Evolutionary conservation across 1,140 invertebrate genomes (phyloP).

Genomic region (Homalodisca vitripennis): DNA sequence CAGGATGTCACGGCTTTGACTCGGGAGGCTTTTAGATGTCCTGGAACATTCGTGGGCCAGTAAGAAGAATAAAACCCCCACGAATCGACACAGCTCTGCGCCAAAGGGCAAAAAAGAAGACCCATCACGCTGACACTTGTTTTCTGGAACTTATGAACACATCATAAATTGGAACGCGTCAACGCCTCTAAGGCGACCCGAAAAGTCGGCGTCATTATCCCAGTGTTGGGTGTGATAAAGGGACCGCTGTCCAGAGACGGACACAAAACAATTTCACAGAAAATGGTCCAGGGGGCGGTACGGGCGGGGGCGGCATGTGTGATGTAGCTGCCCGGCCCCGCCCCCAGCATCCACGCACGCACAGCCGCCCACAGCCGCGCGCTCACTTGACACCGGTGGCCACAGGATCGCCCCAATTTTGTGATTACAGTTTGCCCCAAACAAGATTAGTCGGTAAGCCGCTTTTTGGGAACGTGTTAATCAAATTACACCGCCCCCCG

Average conservation of each 20-base stretch:
- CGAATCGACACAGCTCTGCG: too few relatives aligned
- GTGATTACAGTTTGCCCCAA: slow-evolving; percentile 11
- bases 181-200: background rate
- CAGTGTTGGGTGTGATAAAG: background rate
- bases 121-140: too few relatives aligned
- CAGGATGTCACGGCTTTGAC: too few relatives aligned
- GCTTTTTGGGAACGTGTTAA: slow-evolving; percentile 9
- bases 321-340: background rate
- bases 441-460: slow-evolving; percentile 17
- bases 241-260: background rate
- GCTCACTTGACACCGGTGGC: too few relatives aligned
- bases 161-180: background rate
- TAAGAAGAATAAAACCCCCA: too few relatives aligned
- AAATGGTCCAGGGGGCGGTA: slow-evolving; percentile 8
- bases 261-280: slow-evolving; percentile 15
- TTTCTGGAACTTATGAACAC: too few relatives aligned
- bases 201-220: slow-evolving; percentile 1
- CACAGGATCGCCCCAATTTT: slow-evolving; percentile 24
- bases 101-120: too few relatives aligned
- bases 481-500: slow-evolving; percentile 18
- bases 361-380: background rate
- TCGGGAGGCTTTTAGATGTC: too few relatives aligned
- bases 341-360: background rate
- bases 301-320: slow-evolving; percentile 4
- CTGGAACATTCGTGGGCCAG: too few relatives aligned